Base-by-base conservation (phyloP, 92 coral and sea anemone species). In the Epizoanthus scotinus region DNA sequence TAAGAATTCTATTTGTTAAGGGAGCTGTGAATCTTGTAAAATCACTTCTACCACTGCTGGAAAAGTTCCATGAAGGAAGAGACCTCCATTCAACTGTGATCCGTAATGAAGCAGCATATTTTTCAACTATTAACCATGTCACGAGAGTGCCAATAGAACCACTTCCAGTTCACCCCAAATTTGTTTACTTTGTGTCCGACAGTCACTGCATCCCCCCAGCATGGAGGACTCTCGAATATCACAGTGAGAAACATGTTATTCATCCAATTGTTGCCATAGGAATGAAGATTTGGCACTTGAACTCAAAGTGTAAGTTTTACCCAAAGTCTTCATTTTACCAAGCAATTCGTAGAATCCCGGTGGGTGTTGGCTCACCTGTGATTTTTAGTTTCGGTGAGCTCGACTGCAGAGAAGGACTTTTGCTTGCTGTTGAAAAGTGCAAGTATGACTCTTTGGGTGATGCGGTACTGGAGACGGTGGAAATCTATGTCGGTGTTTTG, bases 91-190 rank as follows among this genome's bases (percentile, higher is more conserved):
- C 55, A 6, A 86, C 90, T 34, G 59, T 73, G 38, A 71, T 86
- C 29, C 83, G 90, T 2, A 86, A 86, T 74, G 90, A 86, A 52
- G 90, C 90, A 49, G 90, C 90, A 24, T 86, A 80, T 63, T 86
- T 63, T 67, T 82, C 83, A 20, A 81, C 86, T 28, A 82, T 86
- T 36, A 66, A 84, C 40, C 78, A 67, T 40, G 83, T 75, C 7
- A 82, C 82, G 90, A 77, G 79, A 64, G 83, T 86, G 63, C 90
- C 90, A 21, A 71, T 86, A 6, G 24, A 63, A 19, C 70, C 86
- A 56, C 60, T 86, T 4, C 90, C 86, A 55, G 24, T 12, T 34
- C 65, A 54, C 19, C 86, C 67, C n/a, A 55, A 82, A 18, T 86
- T 82, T 55, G 47, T 82, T 24, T 86, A 86, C 20, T 86, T 86